Base-by-base conservation (phyloP, 2,888 invertebrate genomes). In the Entomobrya proxima region DNA sequence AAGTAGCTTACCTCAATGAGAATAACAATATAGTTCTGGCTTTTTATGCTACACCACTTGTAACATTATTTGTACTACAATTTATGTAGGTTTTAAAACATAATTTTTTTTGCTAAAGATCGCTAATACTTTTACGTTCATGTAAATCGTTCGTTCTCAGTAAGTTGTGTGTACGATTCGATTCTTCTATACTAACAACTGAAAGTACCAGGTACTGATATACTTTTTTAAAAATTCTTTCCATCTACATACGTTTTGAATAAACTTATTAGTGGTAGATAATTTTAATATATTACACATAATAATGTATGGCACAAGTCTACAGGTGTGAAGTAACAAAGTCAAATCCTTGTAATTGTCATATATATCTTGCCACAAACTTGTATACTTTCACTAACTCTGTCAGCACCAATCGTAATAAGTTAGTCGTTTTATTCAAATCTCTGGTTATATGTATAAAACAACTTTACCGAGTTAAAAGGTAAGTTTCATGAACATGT, bases 11-110 rank as follows among this genome's bases (percentile, higher is more conserved):
- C 47, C 9, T 9, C 24, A 30, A 44, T 47, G 15, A 30, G 47
- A 72, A 72, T 47, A 50, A 47, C 44, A 32, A 7, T 40, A 15
- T 15, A 40, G 15, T 47, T 47, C 24, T 44, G 50, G 44, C 47
- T 50, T 72, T 21, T 37, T 69, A 30, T n/a, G 15, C 69, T 69
- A 47, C 72, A 30, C 27, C 11, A 69, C 40, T 72, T 72, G 72
- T 72, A 72, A 72, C 50, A 47, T 75, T 75, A n/a, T 47, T 79
- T 79, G 79, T 79, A 79, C 79, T 79, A 79, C 79, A 78, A 18
- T 61, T 35, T 52, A 55, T 76, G 78, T 64, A 78, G 55, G 27
- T 47, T 77, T 37, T 37, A 35, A 72, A 72, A 27, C n/a, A 72
- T 72, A 72, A 35, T 15, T 58, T 13, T 11, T 11, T 55, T 7